Percentiles rank a stretch among this genome's conserved stretches.
phyloP scores from a whole-genome alignment of 1,140 invertebrate genomes.

The Penaeus vannamei region DNA sequence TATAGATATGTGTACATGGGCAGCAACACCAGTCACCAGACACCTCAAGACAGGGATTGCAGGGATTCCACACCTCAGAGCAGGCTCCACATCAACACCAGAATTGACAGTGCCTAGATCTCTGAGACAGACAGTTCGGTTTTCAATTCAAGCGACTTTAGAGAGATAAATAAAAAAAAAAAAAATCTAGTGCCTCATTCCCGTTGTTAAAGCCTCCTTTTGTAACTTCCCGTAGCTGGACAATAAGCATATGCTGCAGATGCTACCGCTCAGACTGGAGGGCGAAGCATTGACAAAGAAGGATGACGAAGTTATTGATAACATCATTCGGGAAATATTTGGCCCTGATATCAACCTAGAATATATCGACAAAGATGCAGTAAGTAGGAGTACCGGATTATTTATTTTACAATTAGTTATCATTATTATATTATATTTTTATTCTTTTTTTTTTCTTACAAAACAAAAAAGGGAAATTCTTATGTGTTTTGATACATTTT shows the following conservation, averaged over 20 bases:
- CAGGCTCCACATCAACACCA: too few species aligned
- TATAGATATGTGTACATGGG: not conserved
- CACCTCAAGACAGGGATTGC: too few species aligned
- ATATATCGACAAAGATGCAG: constrained; percentile 70
- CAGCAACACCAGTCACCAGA: not conserved
- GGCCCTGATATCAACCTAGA: constrained; percentile 70
- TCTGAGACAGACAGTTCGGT: not conserved
- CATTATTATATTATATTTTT: not conserved
- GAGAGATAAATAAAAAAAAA: constrained; percentile 4
- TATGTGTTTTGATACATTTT: too few species aligned
- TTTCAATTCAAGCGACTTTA: not conserved
- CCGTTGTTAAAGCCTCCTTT: constrained; percentile 40
- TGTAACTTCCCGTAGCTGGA: constrained; percentile 64
- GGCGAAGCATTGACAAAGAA: constrained; percentile 57
- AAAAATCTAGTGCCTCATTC: constrained; percentile 23
- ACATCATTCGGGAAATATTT: constrained; percentile 70
- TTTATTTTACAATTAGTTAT: not conserved
- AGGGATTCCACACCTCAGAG: too few species aligned
- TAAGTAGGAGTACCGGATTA: constrained; percentile 67
- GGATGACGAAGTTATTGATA: constrained; percentile 70
- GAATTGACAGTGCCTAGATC: too few species aligned
- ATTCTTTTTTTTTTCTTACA: not conserved
- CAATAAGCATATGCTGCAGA: constrained; percentile 66
- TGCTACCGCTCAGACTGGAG: constrained; percentile 67
- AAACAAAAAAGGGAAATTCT: too few species aligned